Base-by-base conservation (phyloP, 2,888 invertebrate species). In the Phalangium opilio region DNA sequence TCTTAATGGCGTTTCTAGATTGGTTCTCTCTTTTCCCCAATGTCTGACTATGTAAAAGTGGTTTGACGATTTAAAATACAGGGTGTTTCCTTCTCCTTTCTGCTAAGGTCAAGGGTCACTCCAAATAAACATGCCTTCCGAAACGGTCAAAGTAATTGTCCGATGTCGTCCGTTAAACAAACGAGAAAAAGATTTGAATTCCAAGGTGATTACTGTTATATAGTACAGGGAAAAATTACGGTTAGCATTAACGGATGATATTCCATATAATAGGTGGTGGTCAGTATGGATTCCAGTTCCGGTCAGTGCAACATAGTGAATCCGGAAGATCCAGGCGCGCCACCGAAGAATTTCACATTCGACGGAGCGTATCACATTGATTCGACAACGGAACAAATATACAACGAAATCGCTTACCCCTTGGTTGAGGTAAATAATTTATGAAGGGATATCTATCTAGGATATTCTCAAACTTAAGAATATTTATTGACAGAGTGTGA, bases 111-210 rank as follows among this genome's bases (percentile, higher is more conserved):
- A 27, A 27, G 27, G 27, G 27, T 27, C 27, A 27, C 27, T 27
- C 27, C 27, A 27, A n/a, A 7, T 27, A 27, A 27, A 27, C 27
- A 27, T 27, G 27, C 4, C 27, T 27, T 27, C 59, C 50, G 82
- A 83, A 66, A 71, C 77, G 59, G 83, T 85, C 45, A 81, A 81
- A 69, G 85, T 85, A 44, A 79, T 84, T 48, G 82, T 83, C 55
- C 69, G 84, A 70, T 87, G 86, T 72, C 79, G 87, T 44, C 89
- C 89, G 19, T 79, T 85, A 76, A 85, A 83, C 70, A 71, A 72
- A 53, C 73, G 78, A 55, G 89, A 89, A 68, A 73, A 70, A 43
- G 73, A 73, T 43, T 65, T 78, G 50, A 76, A 76, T 55, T 79
- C 79, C 65, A 73, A 78, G 67, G 76, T 76, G n/a, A n/a, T 27